A percentile compares a stretch with the other conserved stretches of the same genome.
Evolutionary conservation across 2,113 vertebrate species (phyloP).

Genomic region (Gallinago paraguaiae): DNA sequence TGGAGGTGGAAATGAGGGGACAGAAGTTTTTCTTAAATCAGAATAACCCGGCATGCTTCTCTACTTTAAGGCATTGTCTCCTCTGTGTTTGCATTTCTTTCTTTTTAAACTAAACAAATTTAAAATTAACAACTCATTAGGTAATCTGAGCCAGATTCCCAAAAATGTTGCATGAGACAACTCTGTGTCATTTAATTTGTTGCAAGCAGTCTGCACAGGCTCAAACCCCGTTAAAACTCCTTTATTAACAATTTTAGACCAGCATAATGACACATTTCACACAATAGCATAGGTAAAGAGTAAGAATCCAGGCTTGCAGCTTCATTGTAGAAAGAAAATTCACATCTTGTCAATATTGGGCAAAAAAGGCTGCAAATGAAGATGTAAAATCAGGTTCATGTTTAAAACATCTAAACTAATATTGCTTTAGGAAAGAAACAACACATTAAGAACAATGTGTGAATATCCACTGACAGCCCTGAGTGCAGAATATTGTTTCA

Average conservation of each 20-base stretch:
- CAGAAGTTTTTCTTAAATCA: not conserved
- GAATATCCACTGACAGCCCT: constrained; percentile 50
- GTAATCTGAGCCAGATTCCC: not conserved
- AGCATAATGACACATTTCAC: not conserved
- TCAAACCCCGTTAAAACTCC: not conserved
- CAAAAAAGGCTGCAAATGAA: constrained; percentile 42
- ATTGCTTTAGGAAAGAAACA: constrained; percentile 48
- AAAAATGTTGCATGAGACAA: not conserved
- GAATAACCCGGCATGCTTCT: not conserved
- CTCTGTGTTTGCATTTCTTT: constrained; percentile 29
- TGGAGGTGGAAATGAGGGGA: not conserved
- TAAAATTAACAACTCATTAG: constrained; percentile 17
- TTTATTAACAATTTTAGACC: constrained; percentile 1
- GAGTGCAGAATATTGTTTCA: constrained; percentile 48
- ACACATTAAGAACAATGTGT: constrained; percentile 50
- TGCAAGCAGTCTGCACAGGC: not conserved
- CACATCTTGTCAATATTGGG: constrained; percentile 26
- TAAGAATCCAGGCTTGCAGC: not conserved
- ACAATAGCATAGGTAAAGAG: not conserved
- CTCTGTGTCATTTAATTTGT: not conserved
- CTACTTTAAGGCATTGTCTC: not conserved
- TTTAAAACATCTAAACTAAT: constrained; percentile 69
- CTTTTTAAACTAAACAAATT: constrained; percentile 22
- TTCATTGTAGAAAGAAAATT: constrained; percentile 30
- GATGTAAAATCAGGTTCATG: constrained; percentile 57